Percentiles rank a stretch among this genome's conserved stretches.
These are phyloP conservation scores for Neolamprologus devosi DNA, from an alignment of 2,113 vertebrate genomes.

Conservation along the genomic window DNA sequence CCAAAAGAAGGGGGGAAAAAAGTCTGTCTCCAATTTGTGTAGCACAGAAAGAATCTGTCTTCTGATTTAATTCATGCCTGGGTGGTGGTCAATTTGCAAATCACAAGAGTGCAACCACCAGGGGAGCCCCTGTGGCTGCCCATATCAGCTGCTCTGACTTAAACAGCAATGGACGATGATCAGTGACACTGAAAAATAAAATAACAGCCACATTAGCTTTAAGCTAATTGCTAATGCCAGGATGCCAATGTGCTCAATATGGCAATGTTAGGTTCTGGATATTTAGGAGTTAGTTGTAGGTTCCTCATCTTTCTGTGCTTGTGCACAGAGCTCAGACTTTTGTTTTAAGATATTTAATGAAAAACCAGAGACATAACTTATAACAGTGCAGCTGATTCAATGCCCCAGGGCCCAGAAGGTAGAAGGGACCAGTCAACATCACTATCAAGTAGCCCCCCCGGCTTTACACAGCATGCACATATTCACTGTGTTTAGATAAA, in stretches of 20 bases:
- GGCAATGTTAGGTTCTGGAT: neutral
- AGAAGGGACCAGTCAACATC: neutral
- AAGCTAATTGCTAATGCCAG: neutral
- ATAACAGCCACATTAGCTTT: neutral
- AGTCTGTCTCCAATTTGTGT: constrained; percentile 73
- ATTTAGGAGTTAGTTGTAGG: neutral
- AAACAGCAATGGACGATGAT: neutral
- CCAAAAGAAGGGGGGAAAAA: constrained; percentile 24
- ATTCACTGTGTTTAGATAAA: neutral
- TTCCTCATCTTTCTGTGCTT: neutral
- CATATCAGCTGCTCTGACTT: neutral
- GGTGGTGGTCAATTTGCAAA: constrained; percentile 74
- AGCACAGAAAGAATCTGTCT: constrained; percentile 68
- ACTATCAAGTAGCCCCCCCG: neutral
- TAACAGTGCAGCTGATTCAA: neutral
- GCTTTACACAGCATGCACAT: neutral
- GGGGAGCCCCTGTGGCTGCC: neutral
- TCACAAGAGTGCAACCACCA: constrained; percentile 62
- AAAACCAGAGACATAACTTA: neutral
- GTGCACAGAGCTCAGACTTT: neutral
- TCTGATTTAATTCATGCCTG: constrained; percentile 72
- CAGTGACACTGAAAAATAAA: neutral
- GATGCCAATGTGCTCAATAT: neutral
- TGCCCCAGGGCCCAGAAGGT: neutral
- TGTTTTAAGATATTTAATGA: neutral